Evolutionary conservation across 2,888 invertebrate genomes (phyloP).

Genomic region (Meliscaeva auricollis): DNA sequence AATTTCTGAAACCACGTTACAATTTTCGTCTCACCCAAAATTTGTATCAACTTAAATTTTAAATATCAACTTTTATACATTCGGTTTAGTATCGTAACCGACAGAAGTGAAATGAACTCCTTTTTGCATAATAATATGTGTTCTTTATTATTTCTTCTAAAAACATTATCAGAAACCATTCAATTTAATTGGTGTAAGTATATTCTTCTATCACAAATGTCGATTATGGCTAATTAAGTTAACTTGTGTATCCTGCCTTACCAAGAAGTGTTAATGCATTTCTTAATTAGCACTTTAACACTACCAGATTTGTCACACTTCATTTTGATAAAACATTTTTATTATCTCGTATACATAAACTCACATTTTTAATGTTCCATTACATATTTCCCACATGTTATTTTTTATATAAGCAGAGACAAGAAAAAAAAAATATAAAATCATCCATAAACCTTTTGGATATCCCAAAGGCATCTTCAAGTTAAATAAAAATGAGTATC

Average conservation of each 20-base stretch:
- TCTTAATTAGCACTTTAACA: background rate
- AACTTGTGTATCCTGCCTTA: background rate
- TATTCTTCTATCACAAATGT: background rate
- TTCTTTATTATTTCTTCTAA: no score
- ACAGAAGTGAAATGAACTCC: no score
- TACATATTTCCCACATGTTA: slow-evolving; percentile 5
- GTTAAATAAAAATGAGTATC: slow-evolving; percentile 47
- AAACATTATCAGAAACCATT: no score
- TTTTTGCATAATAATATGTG: no score
- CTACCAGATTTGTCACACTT: slow-evolving; percentile 16
- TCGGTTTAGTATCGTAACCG: no score
- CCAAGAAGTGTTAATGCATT: background rate
- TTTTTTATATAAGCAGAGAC: background rate
- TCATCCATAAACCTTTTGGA: slow-evolving; percentile 17
- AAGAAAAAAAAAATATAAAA: slow-evolving; percentile 1
- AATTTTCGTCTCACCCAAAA: no score
- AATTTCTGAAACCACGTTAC: no score
- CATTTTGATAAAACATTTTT: background rate
- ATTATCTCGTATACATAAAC: background rate
- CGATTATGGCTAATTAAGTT: slow-evolving; percentile 23
- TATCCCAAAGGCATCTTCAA: slow-evolving; percentile 22
- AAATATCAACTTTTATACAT: no score
- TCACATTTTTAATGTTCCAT: slow-evolving; percentile 6
- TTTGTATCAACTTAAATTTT: no score
- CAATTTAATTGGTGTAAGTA: no score